Conservation (phyloP, 2,888 invertebrate species). For the Eulithis testata region DNA sequence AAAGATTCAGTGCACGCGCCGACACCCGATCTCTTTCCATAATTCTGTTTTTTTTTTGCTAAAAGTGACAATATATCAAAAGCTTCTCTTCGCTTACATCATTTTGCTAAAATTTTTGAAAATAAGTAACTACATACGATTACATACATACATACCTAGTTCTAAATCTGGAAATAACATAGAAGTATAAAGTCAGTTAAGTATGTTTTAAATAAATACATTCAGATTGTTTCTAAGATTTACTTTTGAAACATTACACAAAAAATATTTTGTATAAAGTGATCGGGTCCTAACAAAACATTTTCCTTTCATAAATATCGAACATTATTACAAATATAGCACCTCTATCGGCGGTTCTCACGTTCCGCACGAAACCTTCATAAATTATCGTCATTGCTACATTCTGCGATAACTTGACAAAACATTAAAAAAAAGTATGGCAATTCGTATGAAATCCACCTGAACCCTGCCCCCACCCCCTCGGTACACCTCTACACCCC, state of each 20-base stretch:
- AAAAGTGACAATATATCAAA: not conserved
- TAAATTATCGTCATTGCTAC: slow-evolving; percentile 54
- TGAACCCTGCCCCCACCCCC: slow-evolving; percentile 49
- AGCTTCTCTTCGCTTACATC: too few relatives aligned
- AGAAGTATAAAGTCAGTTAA: too few relatives aligned
- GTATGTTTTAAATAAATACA: too few relatives aligned
- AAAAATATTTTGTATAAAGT: not conserved
- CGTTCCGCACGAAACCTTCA: slow-evolving; percentile 51
- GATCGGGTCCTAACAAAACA: slow-evolving; percentile 33
- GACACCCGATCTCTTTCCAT: slow-evolving; percentile 46
- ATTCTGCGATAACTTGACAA: slow-evolving; percentile 46
- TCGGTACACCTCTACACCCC: slow-evolving; percentile 33
- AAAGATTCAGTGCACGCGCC: slow-evolving; percentile 58
- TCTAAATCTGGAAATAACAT: too few relatives aligned
- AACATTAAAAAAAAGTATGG: slow-evolving; percentile 46
- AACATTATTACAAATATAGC: slow-evolving; percentile 42
- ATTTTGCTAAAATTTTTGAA: too few relatives aligned
- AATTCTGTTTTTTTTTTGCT: slow-evolving; percentile 21
- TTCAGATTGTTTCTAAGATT: too few relatives aligned
- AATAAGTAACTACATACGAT: too few relatives aligned
- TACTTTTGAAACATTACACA: too few relatives aligned
- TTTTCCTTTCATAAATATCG: slow-evolving; percentile 30
- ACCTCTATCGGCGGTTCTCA: slow-evolving; percentile 52
- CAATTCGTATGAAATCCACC: slow-evolving; percentile 62
- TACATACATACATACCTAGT: too few relatives aligned